Percentiles rank a stretch among this genome's conserved stretches.
Evolutionary conservation across 2,888 invertebrate species (phyloP).

Genomic region (Luffia ferchaultella): DNA sequence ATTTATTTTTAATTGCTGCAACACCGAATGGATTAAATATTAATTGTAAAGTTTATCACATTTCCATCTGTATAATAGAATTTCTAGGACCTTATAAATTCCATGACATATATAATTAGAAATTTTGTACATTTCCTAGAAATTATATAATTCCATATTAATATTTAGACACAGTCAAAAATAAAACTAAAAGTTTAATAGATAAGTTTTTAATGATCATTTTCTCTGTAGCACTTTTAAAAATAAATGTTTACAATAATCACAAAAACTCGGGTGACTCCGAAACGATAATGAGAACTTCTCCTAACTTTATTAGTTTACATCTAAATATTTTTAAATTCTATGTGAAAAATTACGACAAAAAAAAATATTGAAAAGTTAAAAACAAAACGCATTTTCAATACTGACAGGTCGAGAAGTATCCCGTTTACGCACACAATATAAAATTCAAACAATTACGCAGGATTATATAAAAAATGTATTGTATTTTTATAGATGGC

Average conservation of each 20-base stretch:
- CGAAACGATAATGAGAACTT: slow-evolving; percentile 34
- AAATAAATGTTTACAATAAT: slow-evolving; percentile 52
- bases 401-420: background rate
- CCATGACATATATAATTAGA: too few relatives aligned
- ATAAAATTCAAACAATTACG: background rate
- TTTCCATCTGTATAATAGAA: too few relatives aligned
- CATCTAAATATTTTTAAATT: slow-evolving; percentile 4
- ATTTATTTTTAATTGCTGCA: too few relatives aligned
- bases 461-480: background rate
- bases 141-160: background rate
- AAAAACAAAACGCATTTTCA: slow-evolving; percentile 18
- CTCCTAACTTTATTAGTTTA: slow-evolving; percentile 36
- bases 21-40: too few relatives aligned
- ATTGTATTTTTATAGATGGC: background rate
- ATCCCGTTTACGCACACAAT: background rate
- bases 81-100: too few relatives aligned
- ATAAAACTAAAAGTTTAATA: slow-evolving; percentile 30
- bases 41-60: too few relatives aligned
- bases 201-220: slow-evolving; percentile 61
- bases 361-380: slow-evolving; percentile 21
- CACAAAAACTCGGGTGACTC: slow-evolving; percentile 31
- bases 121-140: too few relatives aligned
- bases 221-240: slow-evolving; percentile 52
- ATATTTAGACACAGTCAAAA: background rate
- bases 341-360: slow-evolving; percentile 3